phyloP scores from a whole-genome alignment of 2,888 invertebrate genomes.

The Thymelicus lineola region DNA sequence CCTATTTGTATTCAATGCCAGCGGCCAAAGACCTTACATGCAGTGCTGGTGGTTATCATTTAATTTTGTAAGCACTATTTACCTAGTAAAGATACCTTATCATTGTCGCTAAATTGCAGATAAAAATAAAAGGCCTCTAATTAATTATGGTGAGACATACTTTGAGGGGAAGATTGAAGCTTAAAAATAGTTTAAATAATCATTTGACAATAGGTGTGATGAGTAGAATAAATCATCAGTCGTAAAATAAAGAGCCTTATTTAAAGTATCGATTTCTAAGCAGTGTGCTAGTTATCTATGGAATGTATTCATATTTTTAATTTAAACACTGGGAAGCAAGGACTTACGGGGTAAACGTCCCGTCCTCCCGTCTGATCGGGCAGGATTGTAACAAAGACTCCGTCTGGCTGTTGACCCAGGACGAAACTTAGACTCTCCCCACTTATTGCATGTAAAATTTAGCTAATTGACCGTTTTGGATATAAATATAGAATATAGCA shows the following conservation, averaged over 20 bases:
- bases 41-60: neutral
- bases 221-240: no score
- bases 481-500: neutral
- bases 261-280: no score
- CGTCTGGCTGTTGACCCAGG: conserved; percentile 76
- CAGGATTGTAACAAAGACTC: conserved; percentile 65
- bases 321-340: neutral
- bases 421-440: conserved; percentile 44
- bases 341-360: conserved; percentile 68
- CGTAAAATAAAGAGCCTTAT: no score
- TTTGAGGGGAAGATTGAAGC: no score
- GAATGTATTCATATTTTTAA: neutral
- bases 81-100: no score
- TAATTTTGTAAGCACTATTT: neutral
- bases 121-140: no score
- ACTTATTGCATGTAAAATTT: conserved; percentile 37
- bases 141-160: no score
- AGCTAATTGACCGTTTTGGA: conserved; percentile 6
- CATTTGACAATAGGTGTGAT: no score
- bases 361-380: conserved; percentile 53
- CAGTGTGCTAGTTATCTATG: no score
- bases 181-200: no score
- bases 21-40: conserved; percentile 22
- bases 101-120: no score
- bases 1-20: neutral